Conservation (phyloP, 2,113 vertebrate genomes). For the Pelvicachromis taeniatus region DNA sequence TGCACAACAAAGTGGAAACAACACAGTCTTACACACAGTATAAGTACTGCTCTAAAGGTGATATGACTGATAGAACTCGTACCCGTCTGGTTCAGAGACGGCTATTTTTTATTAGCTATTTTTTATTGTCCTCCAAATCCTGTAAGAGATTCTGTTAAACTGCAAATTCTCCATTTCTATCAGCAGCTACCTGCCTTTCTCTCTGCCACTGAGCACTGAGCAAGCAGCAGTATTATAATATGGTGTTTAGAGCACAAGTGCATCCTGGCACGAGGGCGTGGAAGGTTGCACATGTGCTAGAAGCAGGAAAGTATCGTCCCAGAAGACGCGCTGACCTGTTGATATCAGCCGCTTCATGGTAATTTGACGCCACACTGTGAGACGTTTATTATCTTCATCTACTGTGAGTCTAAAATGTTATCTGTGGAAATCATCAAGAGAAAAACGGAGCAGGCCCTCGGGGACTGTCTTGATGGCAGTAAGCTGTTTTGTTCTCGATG, state of each 20-base stretch:
- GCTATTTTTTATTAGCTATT: too few relatives aligned
- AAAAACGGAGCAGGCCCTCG: not conserved
- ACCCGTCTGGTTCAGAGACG: too few relatives aligned
- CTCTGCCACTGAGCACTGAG: not conserved
- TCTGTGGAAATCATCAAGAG: not conserved
- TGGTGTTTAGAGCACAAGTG: not conserved
- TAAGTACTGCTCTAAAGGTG: not conserved
- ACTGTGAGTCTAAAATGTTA: not conserved
- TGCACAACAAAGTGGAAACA: not conserved
- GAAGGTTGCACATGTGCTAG: not conserved
- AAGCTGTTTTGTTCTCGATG: not conserved
- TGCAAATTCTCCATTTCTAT: not conserved
- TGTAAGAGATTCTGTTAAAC: not conserved
- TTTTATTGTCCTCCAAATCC: not conserved
- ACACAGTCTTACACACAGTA: not conserved
- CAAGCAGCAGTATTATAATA: not conserved
- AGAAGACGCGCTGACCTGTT: not conserved
- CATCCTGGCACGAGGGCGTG: not conserved
- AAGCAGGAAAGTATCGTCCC: not conserved
- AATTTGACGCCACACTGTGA: not conserved
- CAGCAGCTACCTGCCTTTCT: accelerated
- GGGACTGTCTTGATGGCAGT: not conserved
- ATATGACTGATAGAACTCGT: not conserved
- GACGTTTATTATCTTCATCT: not conserved
- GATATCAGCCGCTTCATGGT: constrained; percentile 4